Evolutionary conservation across 2,888 invertebrate species (phyloP), one percentile per base, ranked within the genome.

Genomic region (Helobdella robusta): DNA sequence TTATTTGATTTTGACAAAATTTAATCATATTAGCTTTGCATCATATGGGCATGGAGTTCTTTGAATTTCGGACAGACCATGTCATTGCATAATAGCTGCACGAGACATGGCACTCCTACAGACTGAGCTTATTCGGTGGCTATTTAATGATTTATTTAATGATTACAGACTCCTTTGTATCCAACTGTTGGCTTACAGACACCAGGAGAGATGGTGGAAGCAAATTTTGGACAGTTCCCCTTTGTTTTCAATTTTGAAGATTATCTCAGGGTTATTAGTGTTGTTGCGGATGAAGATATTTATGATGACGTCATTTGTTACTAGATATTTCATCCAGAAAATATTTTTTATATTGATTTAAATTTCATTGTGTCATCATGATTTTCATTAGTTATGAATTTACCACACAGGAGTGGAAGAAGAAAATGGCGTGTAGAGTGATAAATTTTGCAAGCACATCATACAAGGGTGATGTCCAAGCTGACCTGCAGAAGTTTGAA

Each of bases 121-220:
- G n/a, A n/a, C n/a, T n/a, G n/a, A n/a, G n/a, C n/a, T n/a, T n/a
- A 58, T 20, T 30, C 32, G 32, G 28, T 15, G 58, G 1, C 32
- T 1, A 28, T 11, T 18, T 11, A 20, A 56, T 65, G 30, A 54
- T 56, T 64, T 58, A 73, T 82, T 83, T 59, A n/a, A n/a, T n/a
- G n/a, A n/a, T n/a, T n/a, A n/a, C 82, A 93, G 92, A 86, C 89
- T 68, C 91, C 93, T 83, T 83, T 98, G 68, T 98, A 93, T 82
- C 97, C 98, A 28, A 97, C 95, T 20, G 95, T 98, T 70, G 98
- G 98, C 0, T 85, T 98, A 67, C 98, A 98, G 83, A 97, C 95
- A 46, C 93, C 95, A 8, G 95, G 95, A 59, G 97, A 97, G 83
- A 89, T 94, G 70, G 91, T 95, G 64, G 94, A 95, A 81, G 94